Conservation (phyloP, 2,113 vertebrate genomes). For the Amblyornis subalaris region DNA sequence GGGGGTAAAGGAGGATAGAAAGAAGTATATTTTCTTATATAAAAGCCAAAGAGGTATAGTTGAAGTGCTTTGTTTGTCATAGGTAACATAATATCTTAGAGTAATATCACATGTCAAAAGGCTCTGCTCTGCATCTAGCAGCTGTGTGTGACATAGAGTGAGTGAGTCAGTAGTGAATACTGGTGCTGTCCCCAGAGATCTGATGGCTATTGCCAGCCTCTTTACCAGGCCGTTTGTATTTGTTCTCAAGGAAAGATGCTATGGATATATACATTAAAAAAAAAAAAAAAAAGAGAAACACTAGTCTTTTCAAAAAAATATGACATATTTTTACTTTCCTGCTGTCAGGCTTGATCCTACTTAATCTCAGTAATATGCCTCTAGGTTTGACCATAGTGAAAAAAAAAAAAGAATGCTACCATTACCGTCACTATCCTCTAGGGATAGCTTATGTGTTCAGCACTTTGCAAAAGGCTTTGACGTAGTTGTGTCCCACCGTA, state of each 20-base stretch:
- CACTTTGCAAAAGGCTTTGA: neutral
- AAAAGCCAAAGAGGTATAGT: neutral
- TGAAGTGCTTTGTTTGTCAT: neutral
- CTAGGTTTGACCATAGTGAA: neutral
- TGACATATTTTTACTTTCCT: no score
- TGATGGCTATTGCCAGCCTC: neutral
- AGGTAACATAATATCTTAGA: no score
- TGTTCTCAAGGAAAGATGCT: neutral
- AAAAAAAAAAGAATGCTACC: neutral
- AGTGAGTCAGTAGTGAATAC: neutral
- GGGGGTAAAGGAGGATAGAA: neutral
- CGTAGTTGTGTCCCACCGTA: neutral
- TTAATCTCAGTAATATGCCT: neutral
- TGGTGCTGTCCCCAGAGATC: neutral
- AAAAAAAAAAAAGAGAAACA: no score
- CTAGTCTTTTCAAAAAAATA: no score
- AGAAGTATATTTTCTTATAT: neutral
- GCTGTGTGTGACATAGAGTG: neutral
- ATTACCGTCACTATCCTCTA: neutral
- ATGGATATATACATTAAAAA: neutral
- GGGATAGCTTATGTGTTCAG: neutral
- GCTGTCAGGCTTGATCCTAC: neutral
- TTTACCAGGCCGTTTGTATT: neutral
- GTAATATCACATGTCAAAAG: neutral
- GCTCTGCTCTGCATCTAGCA: neutral